These are phyloP conservation scores for Limnephilus rhombicus DNA, from an alignment of 2,888 invertebrate genomes.

Conservation along the genomic window DNA sequence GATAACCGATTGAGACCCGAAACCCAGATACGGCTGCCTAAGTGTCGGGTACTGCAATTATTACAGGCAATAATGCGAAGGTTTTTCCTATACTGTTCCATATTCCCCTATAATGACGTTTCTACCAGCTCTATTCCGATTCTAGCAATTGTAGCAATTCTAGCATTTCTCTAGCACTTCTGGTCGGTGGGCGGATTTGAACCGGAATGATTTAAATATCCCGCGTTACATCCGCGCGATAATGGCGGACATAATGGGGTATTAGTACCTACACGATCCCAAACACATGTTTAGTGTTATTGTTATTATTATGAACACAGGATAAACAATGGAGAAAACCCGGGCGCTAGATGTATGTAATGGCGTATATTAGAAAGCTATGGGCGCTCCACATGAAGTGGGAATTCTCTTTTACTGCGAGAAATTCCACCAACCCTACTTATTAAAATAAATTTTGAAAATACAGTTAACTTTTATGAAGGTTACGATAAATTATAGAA, in stretches of 20 bases:
- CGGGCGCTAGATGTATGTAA: slow-evolving; percentile 41
- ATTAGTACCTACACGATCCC: slow-evolving; percentile 38
- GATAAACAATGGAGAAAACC: slow-evolving; percentile 47
- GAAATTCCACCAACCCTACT: not conserved
- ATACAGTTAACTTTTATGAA: not conserved
- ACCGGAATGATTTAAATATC: slow-evolving; percentile 42
- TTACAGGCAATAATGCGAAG: slow-evolving; percentile 36
- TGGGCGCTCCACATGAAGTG: slow-evolving; percentile 5
- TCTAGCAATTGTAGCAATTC: not conserved
- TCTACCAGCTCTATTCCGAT: not conserved
- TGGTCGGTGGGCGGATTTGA: slow-evolving; percentile 8
- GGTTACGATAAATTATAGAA: not conserved
- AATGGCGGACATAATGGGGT: slow-evolving; percentile 47
- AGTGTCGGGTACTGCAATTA: slow-evolving; percentile 32
- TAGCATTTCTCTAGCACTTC: not conserved
- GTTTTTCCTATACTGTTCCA: slow-evolving; percentile 26
- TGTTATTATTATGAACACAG: slow-evolving; percentile 46
- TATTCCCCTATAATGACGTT: slow-evolving; percentile 29
- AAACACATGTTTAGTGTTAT: slow-evolving; percentile 49
- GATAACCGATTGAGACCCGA: not conserved
- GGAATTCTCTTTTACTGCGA: not conserved
- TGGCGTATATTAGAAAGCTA: slow-evolving; percentile 15
- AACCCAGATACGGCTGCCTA: slow-evolving; percentile 30
- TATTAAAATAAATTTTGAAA: not conserved
- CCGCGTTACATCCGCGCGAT: slow-evolving; percentile 40